A percentile compares a stretch with the other conserved stretches of the same genome.
phyloP scores from a whole-genome alignment of 2,888 invertebrate genomes.

The Stenchaetothrips biformis region DNA sequence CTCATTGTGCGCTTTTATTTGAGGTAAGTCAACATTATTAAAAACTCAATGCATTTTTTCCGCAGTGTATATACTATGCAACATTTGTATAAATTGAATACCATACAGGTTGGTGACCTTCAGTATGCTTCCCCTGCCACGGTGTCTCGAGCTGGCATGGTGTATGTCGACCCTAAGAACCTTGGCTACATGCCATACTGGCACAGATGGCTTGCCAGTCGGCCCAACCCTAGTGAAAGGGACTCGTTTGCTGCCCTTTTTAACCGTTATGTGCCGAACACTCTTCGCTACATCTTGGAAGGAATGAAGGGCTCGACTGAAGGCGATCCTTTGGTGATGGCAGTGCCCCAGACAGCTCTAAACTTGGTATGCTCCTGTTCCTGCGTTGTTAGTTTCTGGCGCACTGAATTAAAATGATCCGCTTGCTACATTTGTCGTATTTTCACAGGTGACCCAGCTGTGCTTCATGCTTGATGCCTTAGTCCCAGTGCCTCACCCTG shows the following conservation, averaged over 20 bases:
- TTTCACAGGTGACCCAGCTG: slow-evolving; percentile 66
- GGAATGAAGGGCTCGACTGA: slow-evolving; percentile 69
- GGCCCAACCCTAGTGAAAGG: slow-evolving; percentile 48
- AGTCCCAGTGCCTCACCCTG: slow-evolving; percentile 40
- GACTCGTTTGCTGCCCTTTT: neutral
- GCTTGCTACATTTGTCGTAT: slow-evolving; percentile 27
- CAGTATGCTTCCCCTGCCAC: slow-evolving; percentile 90
- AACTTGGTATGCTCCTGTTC: slow-evolving; percentile 61
- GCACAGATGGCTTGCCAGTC: slow-evolving; percentile 69
- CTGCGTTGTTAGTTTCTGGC: neutral
- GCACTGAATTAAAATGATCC: neutral
- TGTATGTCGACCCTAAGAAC: slow-evolving; percentile 88
- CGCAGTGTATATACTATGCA: neutral
- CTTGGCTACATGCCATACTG: slow-evolving; percentile 81
- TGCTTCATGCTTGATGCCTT: slow-evolving; percentile 75
- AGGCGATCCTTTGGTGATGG: slow-evolving; percentile 61
- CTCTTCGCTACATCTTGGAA: slow-evolving; percentile 66
- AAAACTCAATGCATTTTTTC: slow-evolving; percentile 22
- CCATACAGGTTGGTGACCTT: slow-evolving; percentile 68
- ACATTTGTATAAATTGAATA: neutral
- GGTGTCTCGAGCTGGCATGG: slow-evolving; percentile 89
- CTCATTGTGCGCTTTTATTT: slow-evolving; percentile 77
- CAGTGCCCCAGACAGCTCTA: slow-evolving; percentile 77
- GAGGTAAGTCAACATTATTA: slow-evolving; percentile 53
- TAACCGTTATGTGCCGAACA: slow-evolving; percentile 62